phyloP scores from a whole-genome alignment of 2,113 vertebrate genomes.

The Atrichornis clamosus region DNA sequence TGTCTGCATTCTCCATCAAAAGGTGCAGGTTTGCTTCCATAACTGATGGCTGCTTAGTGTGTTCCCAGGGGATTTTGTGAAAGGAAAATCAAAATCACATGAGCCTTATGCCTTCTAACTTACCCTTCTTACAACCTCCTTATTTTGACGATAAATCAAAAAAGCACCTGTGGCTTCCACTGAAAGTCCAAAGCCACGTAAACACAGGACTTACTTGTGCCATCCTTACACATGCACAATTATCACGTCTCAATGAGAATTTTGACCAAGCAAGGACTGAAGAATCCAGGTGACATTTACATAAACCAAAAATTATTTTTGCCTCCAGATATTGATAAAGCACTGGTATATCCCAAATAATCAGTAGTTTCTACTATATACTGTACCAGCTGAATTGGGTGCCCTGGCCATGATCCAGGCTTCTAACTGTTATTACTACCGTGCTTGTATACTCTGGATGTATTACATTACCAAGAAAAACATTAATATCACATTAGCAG shows the following conservation, averaged over 20 bases:
- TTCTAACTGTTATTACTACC: conserved; percentile 9
- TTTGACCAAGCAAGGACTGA: neutral
- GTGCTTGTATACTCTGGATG: conserved; percentile 36
- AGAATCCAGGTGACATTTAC: neutral
- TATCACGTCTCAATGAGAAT: neutral
- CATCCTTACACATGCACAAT: neutral
- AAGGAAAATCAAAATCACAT: neutral
- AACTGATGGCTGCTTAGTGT: neutral
- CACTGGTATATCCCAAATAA: neutral
- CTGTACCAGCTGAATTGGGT: neutral
- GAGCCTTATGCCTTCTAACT: neutral
- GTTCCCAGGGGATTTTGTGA: neutral
- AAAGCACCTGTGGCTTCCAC: neutral
- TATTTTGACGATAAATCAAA: neutral
- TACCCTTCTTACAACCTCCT: neutral
- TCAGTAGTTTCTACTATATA: neutral
- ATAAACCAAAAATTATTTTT: neutral
- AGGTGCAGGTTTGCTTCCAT: neutral
- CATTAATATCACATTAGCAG: conserved; percentile 40
- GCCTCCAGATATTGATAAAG: neutral
- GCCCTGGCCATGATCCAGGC: conserved; percentile 34
- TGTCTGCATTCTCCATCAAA: neutral
- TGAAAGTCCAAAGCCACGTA: neutral
- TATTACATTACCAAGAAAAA: conserved; percentile 45
- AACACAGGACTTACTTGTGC: neutral